These are phyloP conservation scores for Shargacucullia verbasci DNA, from an alignment of 2,888 invertebrate species.

Conservation along the genomic window DNA sequence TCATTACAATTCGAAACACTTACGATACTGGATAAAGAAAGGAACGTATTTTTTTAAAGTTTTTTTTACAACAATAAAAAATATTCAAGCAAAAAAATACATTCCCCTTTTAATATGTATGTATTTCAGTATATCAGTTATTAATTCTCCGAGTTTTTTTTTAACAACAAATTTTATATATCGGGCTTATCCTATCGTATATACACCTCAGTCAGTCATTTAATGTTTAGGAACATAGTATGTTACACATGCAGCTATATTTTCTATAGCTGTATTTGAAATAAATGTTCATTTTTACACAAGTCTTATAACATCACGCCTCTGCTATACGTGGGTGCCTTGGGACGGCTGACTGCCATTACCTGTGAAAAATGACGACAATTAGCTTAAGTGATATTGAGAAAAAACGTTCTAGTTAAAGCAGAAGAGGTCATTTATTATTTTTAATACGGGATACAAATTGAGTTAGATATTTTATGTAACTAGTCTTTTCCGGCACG, in stretches of 20 bases:
- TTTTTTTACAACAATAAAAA: background rate
- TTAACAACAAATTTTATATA: conserved; percentile 36
- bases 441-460: conserved; percentile 59
- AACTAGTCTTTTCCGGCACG: conserved; percentile 33
- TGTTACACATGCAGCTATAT: conserved; percentile 63
- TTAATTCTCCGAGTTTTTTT: conserved; percentile 20
- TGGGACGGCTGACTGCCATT: conserved; percentile 76
- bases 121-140: conserved; percentile 10
- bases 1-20: conserved; percentile 20
- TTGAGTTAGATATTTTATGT: conserved; percentile 53
- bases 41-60: background rate
- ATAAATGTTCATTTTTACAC: conserved; percentile 54
- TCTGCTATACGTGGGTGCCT: conserved; percentile 80
- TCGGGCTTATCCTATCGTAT: conserved; percentile 57
- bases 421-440: conserved; percentile 54
- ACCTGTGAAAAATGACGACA: conserved; percentile 75
- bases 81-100: background rate
- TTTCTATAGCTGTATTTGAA: conserved; percentile 21
- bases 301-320: conserved; percentile 50
- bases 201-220: conserved; percentile 72
- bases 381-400: conserved; percentile 60
- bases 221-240: conserved; percentile 62
- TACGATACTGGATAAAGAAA: conserved; percentile 3
- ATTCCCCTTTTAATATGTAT: conserved; percentile 3
- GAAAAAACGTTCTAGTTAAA: conserved; percentile 54